Evolutionary conservation across 2,797 vertebrate genomes (phyloP), one percentile per base, ranked within the genome.

Genomic region (Lutjanus argentimaculatus): DNA sequence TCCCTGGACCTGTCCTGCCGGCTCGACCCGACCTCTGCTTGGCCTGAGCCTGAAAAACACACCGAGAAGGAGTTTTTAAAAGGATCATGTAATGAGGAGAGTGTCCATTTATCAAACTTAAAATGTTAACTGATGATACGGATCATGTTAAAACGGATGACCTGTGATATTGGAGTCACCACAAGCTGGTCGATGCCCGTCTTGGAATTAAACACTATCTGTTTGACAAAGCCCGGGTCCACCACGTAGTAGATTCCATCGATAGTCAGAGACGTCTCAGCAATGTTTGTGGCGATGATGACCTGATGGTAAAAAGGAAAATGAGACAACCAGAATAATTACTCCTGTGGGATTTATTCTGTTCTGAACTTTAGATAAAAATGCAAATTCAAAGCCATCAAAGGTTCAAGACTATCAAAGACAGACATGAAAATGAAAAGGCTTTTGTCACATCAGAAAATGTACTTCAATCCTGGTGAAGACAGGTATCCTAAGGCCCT

Each of bases 1-100:
- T 99, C 4, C 99, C 98, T 0, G 98, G 98, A 0, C 98, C 99
- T 0, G 98, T 99, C 65, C 99, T 96, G 14, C 99, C 98, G 6
- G 99, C 99, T 74, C 99, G 95, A 8, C 99, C 99, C 0, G 98
- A 98, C 72, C 98, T 92, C 89, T 99, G 99, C 91, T 99, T 99
- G 42, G 99, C 99, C 90, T 99, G 98, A 52, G 99, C 99, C 98
- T 99, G 59, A 52, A 19, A 36, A 46, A 8, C 16, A 61, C 2
- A 55, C 1, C 5, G 7, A 3, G 30, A 36, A 6, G 7, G 30
- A 36, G n/a, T 42, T 12, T 51, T 46, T 53, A 30, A 45, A 45
- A 63, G 22, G 36, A 42, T 21, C 11, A 97, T 97, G 96, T 96
- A 90, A 22, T 30, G 40, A 74, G 58, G 19, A 56, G 4, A 64